These are phyloP conservation scores for Drosophila watanabei DNA, from an alignment of 1,140 invertebrate genomes.

Conservation along the genomic window DNA sequence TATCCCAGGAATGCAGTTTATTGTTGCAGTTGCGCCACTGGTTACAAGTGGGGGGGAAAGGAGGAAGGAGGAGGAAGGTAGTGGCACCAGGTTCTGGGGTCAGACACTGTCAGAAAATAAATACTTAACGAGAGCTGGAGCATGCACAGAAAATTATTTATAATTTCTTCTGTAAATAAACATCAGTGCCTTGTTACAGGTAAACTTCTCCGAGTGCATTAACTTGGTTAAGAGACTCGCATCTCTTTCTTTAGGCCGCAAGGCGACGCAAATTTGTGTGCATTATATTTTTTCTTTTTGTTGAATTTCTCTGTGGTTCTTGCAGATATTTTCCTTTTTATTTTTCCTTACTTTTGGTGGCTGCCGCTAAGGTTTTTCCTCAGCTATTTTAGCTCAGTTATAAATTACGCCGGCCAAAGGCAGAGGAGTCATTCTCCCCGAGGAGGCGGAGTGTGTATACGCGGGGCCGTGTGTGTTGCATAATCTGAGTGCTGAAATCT, in stretches of 20 bases:
- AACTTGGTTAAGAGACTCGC: conserved; percentile 19
- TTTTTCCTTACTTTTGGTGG: conserved; percentile 29
- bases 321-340: conserved; percentile 8
- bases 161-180: neutral
- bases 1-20: conserved; percentile 80
- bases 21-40: conserved; percentile 49
- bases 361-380: conserved; percentile 62
- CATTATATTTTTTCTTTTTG: conserved; percentile 56
- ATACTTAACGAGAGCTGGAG: neutral
- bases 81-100: conserved; percentile 4
- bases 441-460: conserved; percentile 21
- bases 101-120: conserved; percentile 8
- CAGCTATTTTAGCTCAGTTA: conserved; percentile 79
- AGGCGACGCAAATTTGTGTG: conserved; percentile 74
- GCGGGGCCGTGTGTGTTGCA: conserved; percentile 56
- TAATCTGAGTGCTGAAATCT: conserved; percentile 79
- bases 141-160: neutral
- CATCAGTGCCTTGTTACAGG: neutral
- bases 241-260: conserved; percentile 28
- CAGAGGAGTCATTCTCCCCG: conserved; percentile 19
- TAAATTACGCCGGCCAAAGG: conserved; percentile 75
- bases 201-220: neutral
- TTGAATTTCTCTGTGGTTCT: conserved; percentile 13
- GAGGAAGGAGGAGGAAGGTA: neutral
- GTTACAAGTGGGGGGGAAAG: neutral